Base-by-base conservation (phyloP, 2,888 invertebrate genomes). In the Nephrocerus scutellatus region DNA sequence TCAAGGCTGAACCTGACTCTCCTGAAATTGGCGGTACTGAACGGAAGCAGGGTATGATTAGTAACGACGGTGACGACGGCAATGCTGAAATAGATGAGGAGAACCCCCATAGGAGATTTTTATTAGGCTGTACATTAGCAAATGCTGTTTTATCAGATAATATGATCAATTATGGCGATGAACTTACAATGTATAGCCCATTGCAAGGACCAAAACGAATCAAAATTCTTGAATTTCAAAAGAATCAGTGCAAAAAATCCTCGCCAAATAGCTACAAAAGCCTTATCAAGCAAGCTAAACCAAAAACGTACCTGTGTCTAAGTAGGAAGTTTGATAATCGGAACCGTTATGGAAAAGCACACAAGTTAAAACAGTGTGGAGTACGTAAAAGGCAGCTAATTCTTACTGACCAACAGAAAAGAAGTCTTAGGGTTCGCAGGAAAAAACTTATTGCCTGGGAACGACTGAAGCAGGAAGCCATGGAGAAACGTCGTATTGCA, bases 221-320 rank as follows among this genome's bases (percentile, higher is more conserved):
- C 6, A 66, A 66, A 46, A 57, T 66, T 32, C 54, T 66, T 6
- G 60, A 60, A 44, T 45, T 56, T 21, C 55, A 53, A 39, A 59
- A 58, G 31, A 50, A 45, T n/a, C 51, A 50, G 19, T 56, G 55
- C 37, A 69, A 67, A 36, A 66, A 65, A 45, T 54, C 64, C 10
- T 56, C 66, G 26, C 53, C 60, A 25, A 66, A 66, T 41, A 63
- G 68, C 49, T 69, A 69, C 45, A 69, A 69, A 48, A 66, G 58
- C 50, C 59, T 68, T 36, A 69, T 69, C 26, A 69, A 66, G 42
- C 67, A 66, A 50, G 55, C 66, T 2, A 64, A 67, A 49, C 65
- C 67, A 31, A 66, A 63, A 49, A 57, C 61, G 14, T 68, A 68
- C 40, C 50, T 68, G 14, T 68, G 64, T 41, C 54, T 65, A 5